Evolutionary conservation across 2,113 vertebrate genomes (phyloP), one percentile per base, ranked within the genome.

Genomic region (Clarias batrachus): DNA sequence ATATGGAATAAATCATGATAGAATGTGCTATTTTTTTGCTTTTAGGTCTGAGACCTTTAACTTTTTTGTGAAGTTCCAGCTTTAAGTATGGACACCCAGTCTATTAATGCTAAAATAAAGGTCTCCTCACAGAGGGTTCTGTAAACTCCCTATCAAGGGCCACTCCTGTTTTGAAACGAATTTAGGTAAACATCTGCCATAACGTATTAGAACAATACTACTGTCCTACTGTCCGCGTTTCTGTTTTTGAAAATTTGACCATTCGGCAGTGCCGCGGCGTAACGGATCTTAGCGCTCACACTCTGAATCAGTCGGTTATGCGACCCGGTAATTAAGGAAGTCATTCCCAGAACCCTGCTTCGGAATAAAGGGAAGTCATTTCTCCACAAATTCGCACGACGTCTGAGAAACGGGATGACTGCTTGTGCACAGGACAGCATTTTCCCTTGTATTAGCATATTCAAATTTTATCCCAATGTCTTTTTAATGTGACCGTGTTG

Each of bases 391-490:
- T 84, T 66, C 12, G 59, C 85, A 57, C 8, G 56, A 74, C 82
- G 54, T 71, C 56, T 74, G 66, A 66, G 52, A 84, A 66, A 78
- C 71, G 41, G 59, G 8, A 84, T 30, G 41, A 23, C 30, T 60
- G 30, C 76, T 86, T 84, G 59, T 88, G 84, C 71, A 86, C 68
- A 81, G 82, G 84, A 81, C 86, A 89, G 81, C 76, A 82, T 87
- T 85, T 74, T 68, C 23, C 23, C 14, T 66, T 74, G 33, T 60
- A 81, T 86, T 82, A 37, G 83, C 83, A 84, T 87, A 89, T 87
- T 83, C 79, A 82, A 86, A 91, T 91, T 86, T 74, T 79, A 52
- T 48, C 66, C 62, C 86, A 87, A 90, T 90, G 90, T 83, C 62
- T 78, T 80, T 89, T 88, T 87, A 87, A 88, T 85, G 84, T 90